Percentiles rank a stretch among this genome's conserved stretches.
phyloP scores from a whole-genome alignment of 2,888 invertebrate species.

The Rugalucina vietnamica region DNA sequence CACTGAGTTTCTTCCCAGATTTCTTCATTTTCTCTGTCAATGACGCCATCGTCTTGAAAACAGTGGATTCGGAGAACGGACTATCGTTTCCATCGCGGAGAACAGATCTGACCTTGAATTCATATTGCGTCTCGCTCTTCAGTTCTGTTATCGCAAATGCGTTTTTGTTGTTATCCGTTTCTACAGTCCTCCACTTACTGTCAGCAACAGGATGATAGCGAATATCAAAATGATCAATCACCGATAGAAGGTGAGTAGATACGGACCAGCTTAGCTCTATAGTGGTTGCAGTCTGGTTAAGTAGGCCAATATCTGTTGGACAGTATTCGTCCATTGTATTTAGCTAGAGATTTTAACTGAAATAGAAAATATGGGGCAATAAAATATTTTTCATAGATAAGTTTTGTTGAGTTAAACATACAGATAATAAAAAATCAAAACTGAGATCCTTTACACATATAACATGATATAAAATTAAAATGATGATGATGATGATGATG shows the following conservation, averaged over 20 bases:
- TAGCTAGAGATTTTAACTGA: too few species aligned
- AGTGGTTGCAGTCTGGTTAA: not conserved
- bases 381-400: too few species aligned
- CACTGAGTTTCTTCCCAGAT: too few species aligned
- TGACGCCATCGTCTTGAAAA: too few species aligned
- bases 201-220: not conserved
- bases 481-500: too few species aligned
- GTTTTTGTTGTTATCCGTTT: not conserved
- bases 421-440: too few species aligned
- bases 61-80: not conserved
- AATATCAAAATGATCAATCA: not conserved
- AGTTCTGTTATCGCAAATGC: not conserved
- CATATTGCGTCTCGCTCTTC: not conserved
- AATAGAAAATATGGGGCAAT: too few species aligned
- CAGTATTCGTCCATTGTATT: not conserved
- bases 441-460: too few species aligned
- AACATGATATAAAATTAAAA: too few species aligned
- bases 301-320: not conserved
- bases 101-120: not conserved
- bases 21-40: too few species aligned
- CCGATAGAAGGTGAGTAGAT: not conserved
- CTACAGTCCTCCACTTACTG: not conserved
- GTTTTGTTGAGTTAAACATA: too few species aligned
- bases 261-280: not conserved
- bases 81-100: not conserved